Conservation (phyloP, 2,797 vertebrate genomes). For the Falco berigora region DNA sequence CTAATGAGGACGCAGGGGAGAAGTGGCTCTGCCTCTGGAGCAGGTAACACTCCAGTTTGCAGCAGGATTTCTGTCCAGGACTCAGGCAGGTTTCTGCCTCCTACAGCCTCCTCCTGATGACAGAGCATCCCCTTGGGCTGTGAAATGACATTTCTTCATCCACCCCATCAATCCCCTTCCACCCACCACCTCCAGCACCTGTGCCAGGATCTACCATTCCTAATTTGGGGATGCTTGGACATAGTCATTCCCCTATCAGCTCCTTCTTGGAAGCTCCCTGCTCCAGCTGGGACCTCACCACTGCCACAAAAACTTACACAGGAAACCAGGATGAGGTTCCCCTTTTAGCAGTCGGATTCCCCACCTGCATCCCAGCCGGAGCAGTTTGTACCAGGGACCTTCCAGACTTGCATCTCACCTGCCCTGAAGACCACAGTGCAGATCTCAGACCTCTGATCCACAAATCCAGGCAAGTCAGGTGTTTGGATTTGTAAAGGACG, state of each 20-base stretch:
- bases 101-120: not conserved
- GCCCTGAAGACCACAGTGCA: not conserved
- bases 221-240: not conserved
- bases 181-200: not conserved
- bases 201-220: not conserved
- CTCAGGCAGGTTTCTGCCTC: not conserved
- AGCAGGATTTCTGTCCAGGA: not conserved
- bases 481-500: not conserved
- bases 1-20: not conserved
- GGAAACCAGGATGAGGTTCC: not conserved
- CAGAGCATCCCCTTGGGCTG: not conserved
- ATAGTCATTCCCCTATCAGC: not conserved
- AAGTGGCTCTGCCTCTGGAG: not conserved
- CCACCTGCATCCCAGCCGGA: not conserved
- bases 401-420: not conserved
- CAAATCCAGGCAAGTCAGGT: not conserved
- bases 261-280: not conserved
- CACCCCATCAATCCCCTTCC: not conserved
- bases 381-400: not conserved
- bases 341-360: not conserved
- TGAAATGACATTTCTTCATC: not conserved
- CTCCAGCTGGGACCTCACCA: not conserved
- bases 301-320: not conserved
- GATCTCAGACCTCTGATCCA: not conserved
- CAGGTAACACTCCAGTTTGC: not conserved